Percentiles rank a stretch among this genome's conserved stretches.
phyloP scores from a whole-genome alignment of 2,888 invertebrate genomes.

The Allygus modestus region DNA sequence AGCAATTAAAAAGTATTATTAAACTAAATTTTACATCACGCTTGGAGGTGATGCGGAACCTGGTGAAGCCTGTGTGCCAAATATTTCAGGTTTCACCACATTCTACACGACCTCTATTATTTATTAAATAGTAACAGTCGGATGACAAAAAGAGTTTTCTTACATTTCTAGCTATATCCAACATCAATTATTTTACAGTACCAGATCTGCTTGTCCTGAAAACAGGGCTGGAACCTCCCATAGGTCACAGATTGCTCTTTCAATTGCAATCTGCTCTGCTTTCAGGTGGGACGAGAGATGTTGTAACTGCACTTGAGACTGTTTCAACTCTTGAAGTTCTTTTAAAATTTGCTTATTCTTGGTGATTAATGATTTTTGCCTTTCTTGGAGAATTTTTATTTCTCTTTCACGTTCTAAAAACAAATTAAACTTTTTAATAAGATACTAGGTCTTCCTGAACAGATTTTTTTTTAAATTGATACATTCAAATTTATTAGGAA shows the following conservation, averaged over 20 bases:
- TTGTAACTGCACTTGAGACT: constrained; percentile 48
- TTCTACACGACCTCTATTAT: no score
- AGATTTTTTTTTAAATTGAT: no score
- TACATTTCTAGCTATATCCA: no score
- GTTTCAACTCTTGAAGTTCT: constrained; percentile 59
- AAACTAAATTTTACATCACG: no score
- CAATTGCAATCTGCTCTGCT: constrained; percentile 14
- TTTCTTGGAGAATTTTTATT: constrained; percentile 72
- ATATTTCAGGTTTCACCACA: no score
- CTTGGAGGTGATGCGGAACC: no score
- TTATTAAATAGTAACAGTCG: no score
- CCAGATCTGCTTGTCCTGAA: neutral
- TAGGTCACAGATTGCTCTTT: constrained; percentile 47
- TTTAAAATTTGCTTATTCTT: constrained; percentile 44
- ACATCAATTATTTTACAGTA: no score
- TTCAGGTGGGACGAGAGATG: constrained; percentile 8
- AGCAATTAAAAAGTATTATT: no score
- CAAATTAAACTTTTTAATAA: constrained; percentile 9
- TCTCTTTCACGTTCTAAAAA: constrained; percentile 74
- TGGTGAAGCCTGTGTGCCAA: no score
- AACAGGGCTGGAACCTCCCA: constrained; percentile 41
- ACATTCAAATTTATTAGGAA: no score
- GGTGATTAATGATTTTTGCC: constrained; percentile 67
- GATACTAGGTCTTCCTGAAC: neutral
- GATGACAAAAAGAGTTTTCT: no score